A percentile compares a stretch with the other conserved stretches of the same genome.
Conservation (phyloP, 2,797 vertebrate species). For the Microctenopoma lineatum region DNA sequence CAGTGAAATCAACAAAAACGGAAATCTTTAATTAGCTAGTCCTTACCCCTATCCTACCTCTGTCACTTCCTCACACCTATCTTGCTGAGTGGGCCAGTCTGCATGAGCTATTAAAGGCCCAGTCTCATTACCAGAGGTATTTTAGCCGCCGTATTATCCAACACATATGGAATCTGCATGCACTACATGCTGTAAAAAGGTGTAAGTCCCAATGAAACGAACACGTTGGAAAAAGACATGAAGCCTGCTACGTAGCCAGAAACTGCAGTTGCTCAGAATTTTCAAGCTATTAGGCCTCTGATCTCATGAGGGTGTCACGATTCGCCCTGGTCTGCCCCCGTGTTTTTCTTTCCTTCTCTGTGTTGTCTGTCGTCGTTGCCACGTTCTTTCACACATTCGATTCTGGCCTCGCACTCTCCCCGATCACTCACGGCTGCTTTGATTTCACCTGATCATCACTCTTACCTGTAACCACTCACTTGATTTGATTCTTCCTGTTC, state of each 20-base stretch:
- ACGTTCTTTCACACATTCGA: too few relatives aligned
- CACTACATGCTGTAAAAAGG: constrained; percentile 26
- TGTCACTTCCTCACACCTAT: constrained; percentile 69
- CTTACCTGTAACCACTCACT: too few relatives aligned
- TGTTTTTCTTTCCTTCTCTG: too few relatives aligned
- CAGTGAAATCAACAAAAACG: constrained; percentile 69
- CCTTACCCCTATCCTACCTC: constrained; percentile 45
- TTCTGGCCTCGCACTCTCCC: too few relatives aligned
- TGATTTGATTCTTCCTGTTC: too few relatives aligned
- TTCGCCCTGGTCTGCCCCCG: too few relatives aligned
- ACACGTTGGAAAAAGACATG: background rate
- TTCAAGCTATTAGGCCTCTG: background rate
- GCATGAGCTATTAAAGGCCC: constrained; percentile 51
- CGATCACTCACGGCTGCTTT: too few relatives aligned
- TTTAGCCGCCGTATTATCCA: constrained; percentile 43
- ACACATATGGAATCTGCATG: constrained; percentile 43
- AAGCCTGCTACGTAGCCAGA: too few relatives aligned
- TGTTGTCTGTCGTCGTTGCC: too few relatives aligned
- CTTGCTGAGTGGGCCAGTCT: constrained; percentile 55
- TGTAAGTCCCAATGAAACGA: constrained; percentile 15
- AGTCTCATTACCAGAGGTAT: constrained; percentile 49
- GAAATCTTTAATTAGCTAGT: constrained; percentile 73
- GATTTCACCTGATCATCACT: too few relatives aligned
- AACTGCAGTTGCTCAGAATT: constrained; percentile 4
- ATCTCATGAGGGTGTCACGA: too few relatives aligned